Evolutionary conservation across 2,113 vertebrate species (phyloP).

Genomic region (Illadopsis cleaveri): DNA sequence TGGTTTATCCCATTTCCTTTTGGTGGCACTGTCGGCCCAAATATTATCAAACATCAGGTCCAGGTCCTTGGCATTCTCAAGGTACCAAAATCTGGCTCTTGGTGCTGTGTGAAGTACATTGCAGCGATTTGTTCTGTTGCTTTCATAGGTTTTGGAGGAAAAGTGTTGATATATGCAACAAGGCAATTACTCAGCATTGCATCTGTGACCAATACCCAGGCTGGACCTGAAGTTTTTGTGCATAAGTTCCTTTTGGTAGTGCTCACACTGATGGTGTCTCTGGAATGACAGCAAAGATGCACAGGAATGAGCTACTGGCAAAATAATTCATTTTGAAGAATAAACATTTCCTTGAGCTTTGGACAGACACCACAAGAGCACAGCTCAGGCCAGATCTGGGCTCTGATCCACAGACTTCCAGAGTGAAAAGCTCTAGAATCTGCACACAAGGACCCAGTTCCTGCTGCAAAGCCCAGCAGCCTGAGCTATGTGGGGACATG

Average conservation of each 20-base stretch:
- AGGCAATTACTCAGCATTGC: background rate
- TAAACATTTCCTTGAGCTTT: background rate
- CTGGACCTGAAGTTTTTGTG: background rate
- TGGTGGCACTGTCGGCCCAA: conserved; percentile 54
- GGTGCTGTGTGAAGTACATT: background rate
- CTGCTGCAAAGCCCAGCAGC: background rate
- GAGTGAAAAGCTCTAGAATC: background rate
- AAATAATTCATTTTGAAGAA: background rate
- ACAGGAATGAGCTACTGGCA: background rate
- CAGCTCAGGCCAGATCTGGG: background rate
- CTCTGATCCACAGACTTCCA: background rate
- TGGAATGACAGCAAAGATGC: background rate
- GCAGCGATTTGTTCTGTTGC: background rate
- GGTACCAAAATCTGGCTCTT: background rate
- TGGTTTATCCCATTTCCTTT: conserved; percentile 15
- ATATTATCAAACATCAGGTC: background rate
- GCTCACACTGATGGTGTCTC: background rate
- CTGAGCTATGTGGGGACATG: fast-evolving
- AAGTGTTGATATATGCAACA: background rate
- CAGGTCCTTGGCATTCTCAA: background rate
- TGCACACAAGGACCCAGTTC: background rate
- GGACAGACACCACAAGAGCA: background rate
- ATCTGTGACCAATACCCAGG: background rate
- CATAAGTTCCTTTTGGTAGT: fast-evolving
- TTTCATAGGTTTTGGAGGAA: background rate